Conservation (phyloP, 2,888 invertebrate species). For the Charanyca ferruginea region DNA sequence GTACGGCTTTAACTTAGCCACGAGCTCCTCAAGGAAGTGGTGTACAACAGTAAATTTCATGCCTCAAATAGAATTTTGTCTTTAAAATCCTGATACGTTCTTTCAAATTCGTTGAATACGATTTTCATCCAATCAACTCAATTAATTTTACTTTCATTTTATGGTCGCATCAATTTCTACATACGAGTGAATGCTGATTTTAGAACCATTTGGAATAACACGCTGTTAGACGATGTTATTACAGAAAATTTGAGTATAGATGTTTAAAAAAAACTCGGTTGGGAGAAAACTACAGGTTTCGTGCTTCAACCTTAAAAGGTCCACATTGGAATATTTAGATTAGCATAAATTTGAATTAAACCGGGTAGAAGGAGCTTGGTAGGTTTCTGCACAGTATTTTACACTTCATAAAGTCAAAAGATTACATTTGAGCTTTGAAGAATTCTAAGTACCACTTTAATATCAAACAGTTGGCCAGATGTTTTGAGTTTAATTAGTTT, state of each 20-base stretch:
- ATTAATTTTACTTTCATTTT: neutral
- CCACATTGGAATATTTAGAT: conserved; percentile 58
- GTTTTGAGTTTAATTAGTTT: conserved; percentile 46
- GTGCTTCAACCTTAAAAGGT: conserved; percentile 19
- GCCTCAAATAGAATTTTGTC: neutral
- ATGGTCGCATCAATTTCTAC: conserved; percentile 3
- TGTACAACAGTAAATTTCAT: neutral
- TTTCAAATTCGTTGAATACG: neutral
- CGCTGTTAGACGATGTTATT: neutral
- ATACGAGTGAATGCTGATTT: neutral
- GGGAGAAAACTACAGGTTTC: neutral
- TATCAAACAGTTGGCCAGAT: conserved; percentile 55
- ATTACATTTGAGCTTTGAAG: conserved; percentile 67
- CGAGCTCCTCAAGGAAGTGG: too few species aligned
- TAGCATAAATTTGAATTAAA: conserved; percentile 82
- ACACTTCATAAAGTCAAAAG: conserved; percentile 74
- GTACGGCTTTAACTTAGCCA: too few species aligned
- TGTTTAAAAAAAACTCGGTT: conserved; percentile 11
- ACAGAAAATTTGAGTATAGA: neutral
- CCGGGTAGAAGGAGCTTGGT: conserved; percentile 58
- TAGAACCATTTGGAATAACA: neutral
- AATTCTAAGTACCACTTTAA: conserved; percentile 60
- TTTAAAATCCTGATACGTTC: neutral
- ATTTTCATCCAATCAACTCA: neutral
- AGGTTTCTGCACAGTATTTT: conserved; percentile 70